Evolutionary conservation across 2,888 invertebrate genomes (phyloP).

Genomic region (Nomada fucata): DNA sequence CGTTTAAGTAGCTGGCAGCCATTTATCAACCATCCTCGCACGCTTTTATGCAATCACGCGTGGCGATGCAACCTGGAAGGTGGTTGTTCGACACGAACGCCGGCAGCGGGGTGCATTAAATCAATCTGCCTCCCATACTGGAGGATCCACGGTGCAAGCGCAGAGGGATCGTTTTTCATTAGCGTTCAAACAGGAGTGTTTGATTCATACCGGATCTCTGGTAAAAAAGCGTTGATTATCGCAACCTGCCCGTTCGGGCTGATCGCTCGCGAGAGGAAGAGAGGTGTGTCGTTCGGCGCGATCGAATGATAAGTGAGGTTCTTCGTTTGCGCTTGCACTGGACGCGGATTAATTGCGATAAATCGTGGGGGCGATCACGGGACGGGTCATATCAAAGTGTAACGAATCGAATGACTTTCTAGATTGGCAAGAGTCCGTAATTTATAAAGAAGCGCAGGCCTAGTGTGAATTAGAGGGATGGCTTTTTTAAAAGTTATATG

Average conservation of each 20-base stretch:
- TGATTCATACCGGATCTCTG: constrained; percentile 18
- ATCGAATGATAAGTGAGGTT: constrained; percentile 37
- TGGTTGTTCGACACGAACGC: constrained; percentile 22
- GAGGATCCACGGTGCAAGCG: constrained; percentile 18
- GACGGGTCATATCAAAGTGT: background rate
- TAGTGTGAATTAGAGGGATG: background rate
- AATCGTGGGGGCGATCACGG: background rate
- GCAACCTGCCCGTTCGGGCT: background rate
- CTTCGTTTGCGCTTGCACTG: constrained; percentile 27
- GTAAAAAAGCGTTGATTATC: constrained; percentile 45
- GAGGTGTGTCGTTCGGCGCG: constrained; percentile 11
- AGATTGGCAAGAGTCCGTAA: background rate
- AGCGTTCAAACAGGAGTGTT: constrained; percentile 30
- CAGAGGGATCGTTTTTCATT: constrained; percentile 55
- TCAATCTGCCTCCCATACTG: constrained; percentile 37
- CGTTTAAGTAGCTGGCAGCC: constrained; percentile 17
- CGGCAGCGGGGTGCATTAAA: constrained; percentile 49
- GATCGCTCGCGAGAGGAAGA: background rate
- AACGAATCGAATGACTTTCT: background rate
- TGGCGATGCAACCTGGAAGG: constrained; percentile 30
- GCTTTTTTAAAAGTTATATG: background rate
- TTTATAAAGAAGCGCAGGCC: too few species aligned
- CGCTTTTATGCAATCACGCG: constrained; percentile 49
- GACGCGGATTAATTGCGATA: constrained; percentile 9
- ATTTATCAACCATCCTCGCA: constrained; percentile 41